Percentiles rank a stretch among this genome's conserved stretches.
Conservation (phyloP, 1,140 invertebrate species). For the Drosophila kepulauana region DNA sequence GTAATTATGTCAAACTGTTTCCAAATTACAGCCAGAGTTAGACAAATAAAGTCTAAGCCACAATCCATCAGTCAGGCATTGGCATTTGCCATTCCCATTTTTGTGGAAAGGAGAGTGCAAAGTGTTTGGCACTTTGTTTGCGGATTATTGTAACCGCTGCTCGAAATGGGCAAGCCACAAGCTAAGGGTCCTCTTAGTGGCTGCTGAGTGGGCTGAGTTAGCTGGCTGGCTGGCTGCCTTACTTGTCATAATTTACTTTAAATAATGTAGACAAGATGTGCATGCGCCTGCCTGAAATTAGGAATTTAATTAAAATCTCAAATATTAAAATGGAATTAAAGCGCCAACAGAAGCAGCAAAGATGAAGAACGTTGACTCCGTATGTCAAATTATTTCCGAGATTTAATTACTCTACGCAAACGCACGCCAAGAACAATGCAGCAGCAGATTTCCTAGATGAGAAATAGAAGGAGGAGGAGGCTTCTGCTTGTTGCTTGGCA, state of each 20-base stretch:
- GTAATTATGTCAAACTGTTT: slow-evolving; percentile 1
- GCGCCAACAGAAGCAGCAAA: slow-evolving; percentile 26
- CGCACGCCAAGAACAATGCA: slow-evolving; percentile 22
- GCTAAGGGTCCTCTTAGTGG: slow-evolving; percentile 39
- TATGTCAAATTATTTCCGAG: slow-evolving; percentile 61
- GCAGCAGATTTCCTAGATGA: slow-evolving; percentile 9
- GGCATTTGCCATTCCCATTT: not conserved
- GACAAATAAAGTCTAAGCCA: no score
- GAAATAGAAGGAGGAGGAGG: not conserved
- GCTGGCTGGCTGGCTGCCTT: slow-evolving; percentile 42
- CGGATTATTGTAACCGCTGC: slow-evolving; percentile 43
- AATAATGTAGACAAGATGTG: slow-evolving; percentile 60
- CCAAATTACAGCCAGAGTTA: not conserved
- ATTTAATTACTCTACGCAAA: slow-evolving; percentile 62
- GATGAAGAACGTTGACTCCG: slow-evolving; percentile 49
- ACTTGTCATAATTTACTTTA: slow-evolving; percentile 55
- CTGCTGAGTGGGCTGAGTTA: not conserved
- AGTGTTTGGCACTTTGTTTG: slow-evolving; percentile 3
- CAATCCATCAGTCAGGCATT: slow-evolving; percentile 8
- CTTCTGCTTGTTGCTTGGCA: slow-evolving; percentile 35
- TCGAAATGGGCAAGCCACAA: slow-evolving; percentile 49
- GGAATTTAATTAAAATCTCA: slow-evolving; percentile 70
- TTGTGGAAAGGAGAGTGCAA: not conserved
- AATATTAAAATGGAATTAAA: slow-evolving; percentile 71
- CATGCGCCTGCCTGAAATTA: slow-evolving; percentile 48